Evolutionary conservation across 1,140 invertebrate species (phyloP), one percentile per base, ranked within the genome.

Genomic region (Anastatus disparis): DNA sequence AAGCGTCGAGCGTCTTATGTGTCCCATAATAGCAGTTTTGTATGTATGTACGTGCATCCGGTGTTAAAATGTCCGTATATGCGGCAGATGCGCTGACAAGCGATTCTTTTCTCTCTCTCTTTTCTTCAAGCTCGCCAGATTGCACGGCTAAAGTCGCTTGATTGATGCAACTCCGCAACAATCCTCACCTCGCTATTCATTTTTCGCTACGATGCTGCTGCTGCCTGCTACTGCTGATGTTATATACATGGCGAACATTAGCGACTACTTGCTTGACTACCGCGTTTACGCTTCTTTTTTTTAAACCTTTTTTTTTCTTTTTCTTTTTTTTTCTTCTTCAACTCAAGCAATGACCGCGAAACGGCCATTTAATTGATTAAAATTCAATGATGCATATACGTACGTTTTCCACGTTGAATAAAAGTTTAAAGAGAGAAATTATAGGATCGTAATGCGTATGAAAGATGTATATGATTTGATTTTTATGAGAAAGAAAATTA

Each of bases 181-280:
- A 86, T 87, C 83, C 83, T 86, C 85, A 35, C 85, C 88, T 79
- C 85, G 86, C 79, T 87, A 88, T 81, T 79, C 78, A 80, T 83
- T 35, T 35, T 35, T 35, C 10, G 4, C 31, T 35, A 6, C 31
- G 22, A 17, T 56, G 81, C 73, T 76, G 71, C 76, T 79, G 76
- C 69, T 76, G 71, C 70, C 42, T 71, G 81, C 73, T 76, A 71
- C 76, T 79, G 76, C 69, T 76, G 71, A 67, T 40, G 70, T 35
- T 35, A 6, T 35, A 6, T 35, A 6, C 31, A 35, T 62, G n/a
- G 40, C 2, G 59, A 72, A 74, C 81, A 81, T 81, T 80, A 82
- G 74, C 2, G 59, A 72, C 74, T 80, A 81, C 81, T 80, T 81
- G 74, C 71, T 72, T 46, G 55, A 72, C 77, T 76, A 78, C 78